Percentiles rank a stretch among this genome's conserved stretches.
phyloP scores from a whole-genome alignment of 2,888 invertebrate genomes.

The Dusona sp. region DNA sequence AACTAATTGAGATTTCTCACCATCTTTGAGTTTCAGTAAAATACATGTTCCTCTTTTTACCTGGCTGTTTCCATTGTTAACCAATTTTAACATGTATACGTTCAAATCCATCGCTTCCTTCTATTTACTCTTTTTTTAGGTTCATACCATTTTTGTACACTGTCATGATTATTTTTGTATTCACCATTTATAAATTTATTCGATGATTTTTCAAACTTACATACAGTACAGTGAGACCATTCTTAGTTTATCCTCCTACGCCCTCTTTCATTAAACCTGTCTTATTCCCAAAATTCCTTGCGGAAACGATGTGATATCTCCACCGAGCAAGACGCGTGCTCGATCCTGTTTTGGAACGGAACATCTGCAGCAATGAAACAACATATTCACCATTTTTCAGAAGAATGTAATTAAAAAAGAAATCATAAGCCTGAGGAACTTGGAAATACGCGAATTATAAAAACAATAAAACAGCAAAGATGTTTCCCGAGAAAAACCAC shows the following conservation, averaged over 20 bases:
- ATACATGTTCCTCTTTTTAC: constrained; percentile 34
- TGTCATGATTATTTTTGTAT: constrained; percentile 14
- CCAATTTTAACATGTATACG: constrained; percentile 28
- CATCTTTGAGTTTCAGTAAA: constrained; percentile 39
- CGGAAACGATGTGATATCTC: constrained; percentile 16
- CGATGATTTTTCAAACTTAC: not conserved
- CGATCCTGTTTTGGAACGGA: constrained; percentile 45
- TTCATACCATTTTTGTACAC: not conserved
- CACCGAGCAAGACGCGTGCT: constrained; percentile 14
- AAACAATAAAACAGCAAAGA: constrained; percentile 3
- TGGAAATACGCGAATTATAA: not conserved
- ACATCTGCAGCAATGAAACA: constrained; percentile 11
- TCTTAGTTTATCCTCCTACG: constrained; percentile 8
- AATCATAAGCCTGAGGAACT: constrained; percentile 4
- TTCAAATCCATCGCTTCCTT: not conserved
- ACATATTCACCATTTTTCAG: not conserved
- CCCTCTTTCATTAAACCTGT: constrained; percentile 14
- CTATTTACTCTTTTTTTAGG: constrained; percentile 17
- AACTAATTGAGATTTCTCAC: constrained; percentile 46
- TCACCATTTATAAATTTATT: not conserved
- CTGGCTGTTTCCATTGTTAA: constrained; percentile 5
- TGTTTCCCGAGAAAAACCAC: constrained; percentile 33
- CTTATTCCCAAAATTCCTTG: constrained; percentile 26
- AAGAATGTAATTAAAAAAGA: constrained; percentile 18
- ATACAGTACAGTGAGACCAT: not conserved